Conservation (phyloP, 2,888 invertebrate species). For the Cheilosia pagana region DNA sequence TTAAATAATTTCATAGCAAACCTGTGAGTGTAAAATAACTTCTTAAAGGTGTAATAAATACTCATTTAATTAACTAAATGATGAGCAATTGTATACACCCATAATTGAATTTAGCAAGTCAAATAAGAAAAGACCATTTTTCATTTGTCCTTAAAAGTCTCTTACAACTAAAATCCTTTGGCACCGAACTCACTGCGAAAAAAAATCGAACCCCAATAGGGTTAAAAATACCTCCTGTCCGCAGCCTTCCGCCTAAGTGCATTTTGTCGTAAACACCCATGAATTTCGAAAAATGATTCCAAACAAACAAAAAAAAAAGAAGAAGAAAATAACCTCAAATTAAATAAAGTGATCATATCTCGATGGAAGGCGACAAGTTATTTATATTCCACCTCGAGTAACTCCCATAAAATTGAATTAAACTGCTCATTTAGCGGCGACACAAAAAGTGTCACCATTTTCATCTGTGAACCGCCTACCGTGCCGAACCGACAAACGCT, state of each 20-base stretch:
- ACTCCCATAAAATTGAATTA: slow-evolving; percentile 76
- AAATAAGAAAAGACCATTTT: too few species aligned
- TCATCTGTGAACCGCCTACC: slow-evolving; percentile 59
- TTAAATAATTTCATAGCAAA: too few species aligned
- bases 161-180: neutral
- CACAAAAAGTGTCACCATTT: slow-evolving; percentile 71
- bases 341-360: slow-evolving; percentile 71
- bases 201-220: neutral
- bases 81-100: too few species aligned
- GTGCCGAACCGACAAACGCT: slow-evolving; percentile 27
- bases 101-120: too few species aligned
- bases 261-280: slow-evolving; percentile 53
- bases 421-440: slow-evolving; percentile 73
- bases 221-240: neutral
- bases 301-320: neutral
- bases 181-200: neutral
- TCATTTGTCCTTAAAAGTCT: neutral
- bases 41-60: too few species aligned
- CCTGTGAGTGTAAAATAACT: too few species aligned
- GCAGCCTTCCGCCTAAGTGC: slow-evolving; percentile 29
- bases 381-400: slow-evolving; percentile 72
- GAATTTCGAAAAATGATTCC: slow-evolving; percentile 19
- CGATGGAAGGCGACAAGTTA: slow-evolving; percentile 61
- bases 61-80: too few species aligned
- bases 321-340: slow-evolving; percentile 62